Evolutionary conservation across 2,797 vertebrate species (phyloP), one percentile per base, ranked within the genome.

Genomic region (Uromys caudimaculatus): DNA sequence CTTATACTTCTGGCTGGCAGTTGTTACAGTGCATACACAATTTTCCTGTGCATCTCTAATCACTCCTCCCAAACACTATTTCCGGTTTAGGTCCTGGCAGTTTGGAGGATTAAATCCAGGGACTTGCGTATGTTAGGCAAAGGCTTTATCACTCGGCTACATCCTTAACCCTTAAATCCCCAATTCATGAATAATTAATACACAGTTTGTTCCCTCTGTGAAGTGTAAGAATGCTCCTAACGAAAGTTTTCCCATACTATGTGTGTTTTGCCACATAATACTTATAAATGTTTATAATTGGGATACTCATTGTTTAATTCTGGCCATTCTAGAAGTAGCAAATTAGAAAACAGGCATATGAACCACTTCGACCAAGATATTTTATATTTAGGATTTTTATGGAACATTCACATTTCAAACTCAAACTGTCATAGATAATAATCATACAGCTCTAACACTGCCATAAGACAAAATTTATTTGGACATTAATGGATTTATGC

Each of bases 401-500:
- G 69, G 91, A 88, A 95, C 17, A 67, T 77, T 88, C 90, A 85
- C 91, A 81, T 41, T 90, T 29, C 81, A 97, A 95, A 94, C 41
- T 93, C 52, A 90, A 38, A 85, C 21, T 81, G 92, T 91, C 82
- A 32, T 89, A 82, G 24, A 17, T 76, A 16, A 9, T 92, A 90
- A 64, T 77, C 56, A 94, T 47, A 84, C 44, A 96, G 3, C 44
- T 93, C 21, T 90, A 96, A 93, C 19, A 86, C 6, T 95, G 13
- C 41, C 95, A 89, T 67, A 76, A 89, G 5, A 95, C 44, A 95
- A 91, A 90, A 60, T 95, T 95, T 95, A 97, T 96, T 97, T 64
- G 56, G 38, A 89, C 35, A 1, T 83, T 91, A 91, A 86, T 86
- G 67, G 17, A 92, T 86, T 93, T 96, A 85, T 89, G 95, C 17